Evolutionary conservation across 2,888 invertebrate genomes (phyloP).

Genomic region (Lycocerus yunnanus): DNA sequence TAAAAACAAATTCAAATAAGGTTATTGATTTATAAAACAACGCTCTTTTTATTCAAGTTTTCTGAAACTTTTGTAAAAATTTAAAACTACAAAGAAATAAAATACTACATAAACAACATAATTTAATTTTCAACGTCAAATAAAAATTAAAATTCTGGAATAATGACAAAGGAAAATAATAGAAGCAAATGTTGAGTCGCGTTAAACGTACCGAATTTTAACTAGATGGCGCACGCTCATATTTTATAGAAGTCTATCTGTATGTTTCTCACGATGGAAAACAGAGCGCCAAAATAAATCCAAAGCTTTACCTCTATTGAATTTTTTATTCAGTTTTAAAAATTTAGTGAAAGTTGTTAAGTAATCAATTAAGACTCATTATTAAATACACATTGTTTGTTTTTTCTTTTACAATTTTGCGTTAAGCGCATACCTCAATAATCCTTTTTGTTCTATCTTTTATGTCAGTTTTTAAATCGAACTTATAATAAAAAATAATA

Average conservation of each 20-base stretch:
- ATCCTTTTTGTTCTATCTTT: too few species aligned
- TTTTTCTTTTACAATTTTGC: background rate
- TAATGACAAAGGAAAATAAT: background rate
- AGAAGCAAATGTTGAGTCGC: background rate
- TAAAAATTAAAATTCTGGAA: background rate
- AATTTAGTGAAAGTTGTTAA: background rate
- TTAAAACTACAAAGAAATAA: background rate
- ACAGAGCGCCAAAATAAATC: background rate
- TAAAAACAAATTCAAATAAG: background rate
- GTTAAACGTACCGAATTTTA: background rate
- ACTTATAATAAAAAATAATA: too few species aligned
- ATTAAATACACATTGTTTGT: background rate
- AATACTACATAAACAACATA: background rate
- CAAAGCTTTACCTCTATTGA: background rate
- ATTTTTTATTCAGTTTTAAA: background rate
- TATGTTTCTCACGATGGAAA: background rate
- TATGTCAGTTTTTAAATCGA: background rate
- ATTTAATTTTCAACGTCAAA: background rate
- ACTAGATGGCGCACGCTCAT: background rate
- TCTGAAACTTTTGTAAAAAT: background rate
- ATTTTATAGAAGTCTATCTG: background rate
- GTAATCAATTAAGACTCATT: background rate
- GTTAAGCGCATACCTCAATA: too few species aligned
- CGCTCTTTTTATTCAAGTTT: background rate
- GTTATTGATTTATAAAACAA: background rate